A percentile compares a stretch with the other conserved stretches of the same genome.
phyloP scores from a whole-genome alignment of 1,140 invertebrate genomes.

The Drosophila serrata region DNA sequence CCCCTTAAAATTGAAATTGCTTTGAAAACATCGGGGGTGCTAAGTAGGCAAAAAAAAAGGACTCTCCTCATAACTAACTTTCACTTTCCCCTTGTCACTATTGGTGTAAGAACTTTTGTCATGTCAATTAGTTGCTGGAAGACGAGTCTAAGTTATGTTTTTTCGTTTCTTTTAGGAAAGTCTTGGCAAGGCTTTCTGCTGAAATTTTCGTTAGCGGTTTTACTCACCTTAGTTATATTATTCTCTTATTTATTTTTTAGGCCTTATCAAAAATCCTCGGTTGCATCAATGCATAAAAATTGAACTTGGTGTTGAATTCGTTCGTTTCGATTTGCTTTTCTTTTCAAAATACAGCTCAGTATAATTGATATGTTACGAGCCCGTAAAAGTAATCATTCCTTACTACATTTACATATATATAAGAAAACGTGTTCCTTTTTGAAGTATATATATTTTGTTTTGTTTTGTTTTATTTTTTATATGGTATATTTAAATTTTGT shows the following conservation, averaged over 20 bases:
- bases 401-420: conserved; percentile 33
- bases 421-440: conserved; percentile 53
- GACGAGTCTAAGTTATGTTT: conserved; percentile 78
- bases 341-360: conserved; percentile 70
- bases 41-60: conserved; percentile 14
- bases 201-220: conserved; percentile 51
- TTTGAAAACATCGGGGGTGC: conserved; percentile 11
- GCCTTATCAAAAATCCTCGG: conserved; percentile 44
- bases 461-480: conserved; percentile 28
- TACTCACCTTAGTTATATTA: conserved; percentile 67
- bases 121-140: conserved; percentile 80
- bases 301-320: conserved; percentile 76
- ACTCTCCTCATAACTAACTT: conserved; percentile 19
- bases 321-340: conserved; percentile 50
- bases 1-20: conserved; percentile 21
- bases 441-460: conserved; percentile 51
- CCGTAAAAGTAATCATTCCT: conserved; percentile 55
- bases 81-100: conserved; percentile 29
- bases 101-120: conserved; percentile 64
- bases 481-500: conserved; percentile 41
- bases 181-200: conserved; percentile 39
- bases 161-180: conserved; percentile 41
- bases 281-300: conserved; percentile 58
- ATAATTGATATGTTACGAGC: conserved; percentile 82
- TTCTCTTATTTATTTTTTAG: conserved; percentile 20